A percentile compares a stretch with the other conserved stretches of the same genome.
Evolutionary conservation across 2,888 invertebrate species (phyloP).

Genomic region (Ditula angustiorana): DNA sequence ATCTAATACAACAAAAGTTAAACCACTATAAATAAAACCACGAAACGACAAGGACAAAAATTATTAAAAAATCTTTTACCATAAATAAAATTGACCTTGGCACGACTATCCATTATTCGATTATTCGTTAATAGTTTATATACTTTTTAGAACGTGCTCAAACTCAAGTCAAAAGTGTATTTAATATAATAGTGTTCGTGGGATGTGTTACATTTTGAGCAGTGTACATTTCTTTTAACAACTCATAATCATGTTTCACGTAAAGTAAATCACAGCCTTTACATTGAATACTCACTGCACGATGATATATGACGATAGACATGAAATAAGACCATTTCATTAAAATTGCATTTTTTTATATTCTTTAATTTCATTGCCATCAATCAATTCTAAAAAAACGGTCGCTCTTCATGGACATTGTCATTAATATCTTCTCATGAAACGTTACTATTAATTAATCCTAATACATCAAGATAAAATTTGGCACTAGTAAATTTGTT

Average conservation of each 20-base stretch:
- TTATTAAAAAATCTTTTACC: background rate
- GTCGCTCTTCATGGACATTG: constrained; percentile 9
- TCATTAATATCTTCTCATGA: constrained; percentile 9
- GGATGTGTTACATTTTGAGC: constrained; percentile 47
- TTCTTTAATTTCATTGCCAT: background rate
- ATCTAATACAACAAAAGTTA: background rate
- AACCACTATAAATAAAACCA: no score
- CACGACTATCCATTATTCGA: background rate
- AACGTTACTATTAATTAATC: constrained; percentile 15
- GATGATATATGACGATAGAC: constrained; percentile 42
- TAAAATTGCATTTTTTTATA: constrained; percentile 8
- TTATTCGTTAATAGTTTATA: background rate
- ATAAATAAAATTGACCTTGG: background rate
- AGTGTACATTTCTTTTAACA: constrained; percentile 44
- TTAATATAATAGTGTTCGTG: background rate
- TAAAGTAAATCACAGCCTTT: constrained; percentile 82
- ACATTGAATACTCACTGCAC: constrained; percentile 59
- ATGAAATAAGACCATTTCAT: constrained; percentile 29
- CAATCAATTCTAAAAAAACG: constrained; percentile 1
- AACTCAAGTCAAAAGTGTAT: background rate
- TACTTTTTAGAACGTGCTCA: background rate
- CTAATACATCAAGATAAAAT: constrained; percentile 31
- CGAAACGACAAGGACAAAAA: no score
- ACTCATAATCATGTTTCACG: constrained; percentile 51
- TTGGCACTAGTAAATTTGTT: constrained; percentile 35